Conservation (phyloP, 2,888 invertebrate genomes). For the Norana najaformis region DNA sequence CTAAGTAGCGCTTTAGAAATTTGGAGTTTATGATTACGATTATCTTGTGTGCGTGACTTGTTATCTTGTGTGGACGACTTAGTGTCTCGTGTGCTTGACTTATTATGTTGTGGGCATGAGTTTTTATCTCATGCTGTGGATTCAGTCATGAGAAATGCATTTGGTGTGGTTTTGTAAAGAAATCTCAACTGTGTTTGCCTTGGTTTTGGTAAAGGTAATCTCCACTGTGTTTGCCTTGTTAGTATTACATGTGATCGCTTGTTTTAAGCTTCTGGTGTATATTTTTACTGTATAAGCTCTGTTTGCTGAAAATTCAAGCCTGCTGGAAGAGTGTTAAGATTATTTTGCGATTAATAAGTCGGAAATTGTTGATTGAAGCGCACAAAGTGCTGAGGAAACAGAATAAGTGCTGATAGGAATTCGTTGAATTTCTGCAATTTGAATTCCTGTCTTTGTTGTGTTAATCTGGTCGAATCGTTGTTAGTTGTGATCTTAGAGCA, state of each 20-base stretch:
- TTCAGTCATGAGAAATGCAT: neutral
- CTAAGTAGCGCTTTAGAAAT: too few relatives aligned
- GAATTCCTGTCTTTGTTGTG: slow-evolving; percentile 13
- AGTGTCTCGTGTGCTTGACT: neutral
- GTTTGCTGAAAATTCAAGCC: neutral
- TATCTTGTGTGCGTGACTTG: neutral
- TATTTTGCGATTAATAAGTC: neutral
- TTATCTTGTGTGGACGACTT: neutral
- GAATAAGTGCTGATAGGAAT: neutral
- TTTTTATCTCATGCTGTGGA: neutral
- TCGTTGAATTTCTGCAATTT: neutral
- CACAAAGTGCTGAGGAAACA: too few relatives aligned
- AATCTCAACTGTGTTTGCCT: neutral
- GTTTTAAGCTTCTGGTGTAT: neutral
- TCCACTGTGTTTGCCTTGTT: neutral
- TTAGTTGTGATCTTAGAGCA: neutral
- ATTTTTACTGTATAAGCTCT: neutral
- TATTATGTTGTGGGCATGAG: neutral
- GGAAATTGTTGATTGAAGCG: neutral
- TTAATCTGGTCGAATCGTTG: neutral
- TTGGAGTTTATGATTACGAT: too few relatives aligned
- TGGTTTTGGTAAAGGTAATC: neutral
- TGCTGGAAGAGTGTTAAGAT: neutral
- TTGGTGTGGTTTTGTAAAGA: slow-evolving; percentile 13
- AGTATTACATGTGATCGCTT: neutral